Evolutionary conservation across 1,140 invertebrate genomes (phyloP), one percentile per base, ranked within the genome.

Genomic region (Drosophila subobscura): DNA sequence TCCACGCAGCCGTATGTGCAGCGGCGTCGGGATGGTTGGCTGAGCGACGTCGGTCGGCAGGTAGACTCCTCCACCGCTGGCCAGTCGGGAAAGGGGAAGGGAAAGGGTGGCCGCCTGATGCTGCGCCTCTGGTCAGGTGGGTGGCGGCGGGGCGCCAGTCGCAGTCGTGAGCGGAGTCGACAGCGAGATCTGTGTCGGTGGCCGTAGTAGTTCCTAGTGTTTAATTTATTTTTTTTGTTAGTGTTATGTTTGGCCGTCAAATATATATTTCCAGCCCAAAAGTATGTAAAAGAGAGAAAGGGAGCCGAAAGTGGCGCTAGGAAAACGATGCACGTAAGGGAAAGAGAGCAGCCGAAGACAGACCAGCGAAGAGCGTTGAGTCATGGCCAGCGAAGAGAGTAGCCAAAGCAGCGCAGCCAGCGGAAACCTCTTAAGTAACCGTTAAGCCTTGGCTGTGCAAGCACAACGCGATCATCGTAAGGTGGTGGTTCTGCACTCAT

Each of bases 1-100:
- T 49, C 89, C 0, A 66, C 79, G 22, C 71, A 74, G 33, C 89
- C 89, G 0, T 91, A 91, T 46, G 89, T 91, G 14, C 42, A 73
- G 56, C 57, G 73, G 6, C 81, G 79, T 4, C 81, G 45, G 2
- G 12, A 25, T 5, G 14, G 27, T 0, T 50, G 52, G 40, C 27
- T 63, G 25, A 45, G 56, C 22, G 66, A 47, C 3, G 44, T 68
- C 47, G 71, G 70, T 4, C 59, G 71, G 2, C 55, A 54, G 44
- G 54, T 4, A 4, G 33, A 37, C 33, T 10, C 33, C 29, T 10
- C 41, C 5, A 4, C 1, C 4, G 7, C 45, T 3, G 7, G 14
- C 7, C 7, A 27, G 20, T 5, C 10, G n/a, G 2, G 0, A 1
- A 2, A 44, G 0, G 33, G 33, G 6, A 16, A 4, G 1, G 16